Evolutionary conservation across 2,797 vertebrate genomes (phyloP).

Genomic region (Jordanella pulchra): DNA sequence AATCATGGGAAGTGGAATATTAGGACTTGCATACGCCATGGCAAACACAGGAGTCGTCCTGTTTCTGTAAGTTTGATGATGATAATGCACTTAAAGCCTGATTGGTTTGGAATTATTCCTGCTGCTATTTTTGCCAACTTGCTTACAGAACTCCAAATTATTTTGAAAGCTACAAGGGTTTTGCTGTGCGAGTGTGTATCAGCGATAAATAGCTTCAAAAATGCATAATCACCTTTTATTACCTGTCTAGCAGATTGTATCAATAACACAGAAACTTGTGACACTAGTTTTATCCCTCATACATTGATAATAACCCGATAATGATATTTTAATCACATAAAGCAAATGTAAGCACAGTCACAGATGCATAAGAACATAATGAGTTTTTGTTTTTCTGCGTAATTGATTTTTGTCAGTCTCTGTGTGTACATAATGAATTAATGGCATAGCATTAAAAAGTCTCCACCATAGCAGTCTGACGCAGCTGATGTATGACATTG

Average conservation of each 20-base stretch:
- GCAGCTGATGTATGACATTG: constrained; percentile 23
- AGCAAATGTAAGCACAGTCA: constrained; percentile 23
- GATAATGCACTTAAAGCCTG: background rate
- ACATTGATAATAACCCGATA: constrained; percentile 32
- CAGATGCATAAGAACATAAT: constrained; percentile 30
- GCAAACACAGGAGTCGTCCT: constrained; percentile 95
- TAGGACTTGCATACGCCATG: constrained; percentile 97
- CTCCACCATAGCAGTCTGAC: constrained; percentile 13
- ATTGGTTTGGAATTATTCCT: background rate
- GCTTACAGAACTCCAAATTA: constrained; percentile 34
- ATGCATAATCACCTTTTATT: constrained; percentile 34
- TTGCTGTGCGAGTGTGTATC: constrained; percentile 13
- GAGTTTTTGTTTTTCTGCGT: background rate
- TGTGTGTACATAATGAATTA: background rate
- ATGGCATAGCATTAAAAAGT: constrained; percentile 29
- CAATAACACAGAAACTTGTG: constrained; percentile 18
- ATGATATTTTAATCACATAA: constrained; percentile 25
- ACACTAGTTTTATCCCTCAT: constrained; percentile 23
- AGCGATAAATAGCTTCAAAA: constrained; percentile 33
- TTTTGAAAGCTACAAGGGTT: constrained; percentile 9
- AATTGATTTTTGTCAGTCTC: constrained; percentile 19
- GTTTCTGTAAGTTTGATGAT: constrained; percentile 87
- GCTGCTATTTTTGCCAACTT: constrained; percentile 9
- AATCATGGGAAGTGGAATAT: constrained; percentile 99
- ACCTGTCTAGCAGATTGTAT: constrained; percentile 17